Conservation (phyloP, 2,113 vertebrate genomes). For the Crotalus viridis region DNA sequence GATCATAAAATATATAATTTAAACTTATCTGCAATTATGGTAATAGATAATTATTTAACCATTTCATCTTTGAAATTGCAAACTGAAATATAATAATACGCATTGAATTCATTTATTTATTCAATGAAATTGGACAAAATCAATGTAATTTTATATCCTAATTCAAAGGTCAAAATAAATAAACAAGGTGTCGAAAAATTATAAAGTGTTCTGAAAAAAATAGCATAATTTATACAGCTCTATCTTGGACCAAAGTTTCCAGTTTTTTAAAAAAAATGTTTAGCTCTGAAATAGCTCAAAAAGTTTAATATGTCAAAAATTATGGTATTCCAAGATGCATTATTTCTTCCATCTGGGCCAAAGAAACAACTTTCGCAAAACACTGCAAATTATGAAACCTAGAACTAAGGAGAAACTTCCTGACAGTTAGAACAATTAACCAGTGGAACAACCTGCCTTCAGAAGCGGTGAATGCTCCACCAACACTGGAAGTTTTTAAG, state of each 20-base stretch:
- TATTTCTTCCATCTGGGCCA: constrained; percentile 3
- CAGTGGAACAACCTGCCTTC: no score
- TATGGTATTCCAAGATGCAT: not conserved
- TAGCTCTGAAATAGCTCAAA: not conserved
- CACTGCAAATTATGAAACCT: not conserved
- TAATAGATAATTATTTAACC: not conserved
- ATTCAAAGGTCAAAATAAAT: not conserved
- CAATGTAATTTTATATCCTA: not conserved
- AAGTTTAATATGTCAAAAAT: not conserved
- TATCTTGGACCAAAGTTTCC: not conserved
- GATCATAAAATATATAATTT: not conserved
- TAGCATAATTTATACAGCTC: not conserved
- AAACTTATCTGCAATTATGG: not conserved
- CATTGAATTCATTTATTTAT: not conserved
- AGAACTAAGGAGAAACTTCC: no score
- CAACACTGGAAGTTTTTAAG: no score
- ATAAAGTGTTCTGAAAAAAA: constrained; percentile 25
- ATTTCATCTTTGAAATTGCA: not conserved
- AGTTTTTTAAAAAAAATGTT: not conserved
- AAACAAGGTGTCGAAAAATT: constrained; percentile 14
- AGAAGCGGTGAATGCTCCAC: no score
- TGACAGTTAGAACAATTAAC: no score
- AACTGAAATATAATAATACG: not conserved
- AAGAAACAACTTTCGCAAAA: not conserved
- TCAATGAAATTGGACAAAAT: not conserved